These are phyloP conservation scores for Ornithoptera alexandrae DNA, from an alignment of 2,888 invertebrate genomes.

Conservation along the genomic window DNA sequence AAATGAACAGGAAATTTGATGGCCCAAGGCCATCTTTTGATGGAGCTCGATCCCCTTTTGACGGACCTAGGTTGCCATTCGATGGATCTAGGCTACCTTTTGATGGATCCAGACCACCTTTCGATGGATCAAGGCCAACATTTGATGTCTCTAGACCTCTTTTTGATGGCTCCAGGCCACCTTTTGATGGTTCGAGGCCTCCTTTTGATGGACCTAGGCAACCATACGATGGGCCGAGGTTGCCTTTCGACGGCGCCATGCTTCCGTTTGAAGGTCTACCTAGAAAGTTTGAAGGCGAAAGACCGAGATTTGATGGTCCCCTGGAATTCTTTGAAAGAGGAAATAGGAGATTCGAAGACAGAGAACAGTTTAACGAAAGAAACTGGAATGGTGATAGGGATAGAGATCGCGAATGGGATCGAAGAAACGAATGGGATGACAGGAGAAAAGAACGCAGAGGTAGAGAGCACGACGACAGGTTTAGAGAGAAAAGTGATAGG, in stretches of 20 bases:
- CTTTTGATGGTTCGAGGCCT: slow-evolving; percentile 45
- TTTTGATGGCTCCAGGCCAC: slow-evolving; percentile 48
- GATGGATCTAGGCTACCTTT: slow-evolving; percentile 48
- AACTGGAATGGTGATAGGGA: slow-evolving; percentile 61
- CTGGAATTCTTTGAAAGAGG: slow-evolving; percentile 68
- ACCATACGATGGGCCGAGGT: slow-evolving; percentile 38
- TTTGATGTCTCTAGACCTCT: slow-evolving; percentile 53
- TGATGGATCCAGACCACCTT: slow-evolving; percentile 47
- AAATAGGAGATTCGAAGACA: slow-evolving; percentile 65
- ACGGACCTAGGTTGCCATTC: slow-evolving; percentile 49
- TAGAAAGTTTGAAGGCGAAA: slow-evolving; percentile 37
- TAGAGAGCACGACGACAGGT: slow-evolving; percentile 55
- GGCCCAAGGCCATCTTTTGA: slow-evolving; percentile 25
- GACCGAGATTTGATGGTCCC: slow-evolving; percentile 50
- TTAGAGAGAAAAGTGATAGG: slow-evolving; percentile 46
- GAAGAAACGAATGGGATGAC: slow-evolving; percentile 59
- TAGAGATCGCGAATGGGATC: slow-evolving; percentile 52
- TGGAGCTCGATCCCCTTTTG: slow-evolving; percentile 51
- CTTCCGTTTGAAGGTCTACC: slow-evolving; percentile 33
- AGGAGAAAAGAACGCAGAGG: slow-evolving; percentile 51
- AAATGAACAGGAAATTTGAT: slow-evolving; percentile 49
- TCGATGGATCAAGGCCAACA: slow-evolving; percentile 52
- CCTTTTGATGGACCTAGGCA: slow-evolving; percentile 45
- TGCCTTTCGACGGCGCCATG: slow-evolving; percentile 34
- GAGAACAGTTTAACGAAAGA: slow-evolving; percentile 62